phyloP scores from a whole-genome alignment of 1,140 invertebrate species.

The Trialeurodes vaporariorum region DNA sequence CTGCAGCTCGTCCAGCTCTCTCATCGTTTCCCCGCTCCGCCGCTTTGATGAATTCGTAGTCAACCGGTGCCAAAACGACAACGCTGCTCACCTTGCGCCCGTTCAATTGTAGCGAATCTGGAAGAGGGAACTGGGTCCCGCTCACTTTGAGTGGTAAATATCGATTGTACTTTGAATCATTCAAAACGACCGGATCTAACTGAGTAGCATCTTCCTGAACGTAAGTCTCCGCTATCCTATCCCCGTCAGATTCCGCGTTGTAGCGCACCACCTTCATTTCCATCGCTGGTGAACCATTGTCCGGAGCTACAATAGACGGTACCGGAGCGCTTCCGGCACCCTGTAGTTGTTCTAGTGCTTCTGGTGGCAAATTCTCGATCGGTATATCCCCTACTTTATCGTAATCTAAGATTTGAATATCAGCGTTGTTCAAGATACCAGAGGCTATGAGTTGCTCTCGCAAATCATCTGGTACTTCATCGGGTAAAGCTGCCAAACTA shows the following conservation, averaged over 20 bases:
- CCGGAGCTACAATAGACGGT: conserved; percentile 23
- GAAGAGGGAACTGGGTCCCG: conserved; percentile 68
- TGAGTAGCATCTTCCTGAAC: conserved; percentile 56
- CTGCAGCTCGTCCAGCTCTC: conserved; percentile 9
- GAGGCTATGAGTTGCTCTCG: conserved; percentile 68
- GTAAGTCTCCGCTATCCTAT: conserved; percentile 55
- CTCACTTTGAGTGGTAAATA: conserved; percentile 71
- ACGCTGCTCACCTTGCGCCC: conserved; percentile 65
- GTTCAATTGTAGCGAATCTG: conserved; percentile 54
- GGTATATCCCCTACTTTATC: conserved; percentile 79
- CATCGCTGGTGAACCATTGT: conserved; percentile 33
- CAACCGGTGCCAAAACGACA: conserved; percentile 66
- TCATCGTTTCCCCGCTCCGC: conserved; percentile 21
- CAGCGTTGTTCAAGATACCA: conserved; percentile 71
- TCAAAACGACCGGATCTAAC: conserved; percentile 57
- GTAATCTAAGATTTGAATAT: conserved; percentile 73
- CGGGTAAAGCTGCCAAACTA: conserved; percentile 51
- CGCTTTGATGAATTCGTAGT: conserved; percentile 43
- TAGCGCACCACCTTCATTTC: conserved; percentile 77
- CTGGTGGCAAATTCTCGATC: conserved; percentile 68
- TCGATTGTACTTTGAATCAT: conserved; percentile 60
- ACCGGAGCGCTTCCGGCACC: conserved; percentile 44
- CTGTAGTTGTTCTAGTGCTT: conserved; percentile 72
- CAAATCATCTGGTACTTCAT: conserved; percentile 75
- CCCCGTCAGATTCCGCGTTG: conserved; percentile 56